A percentile compares a stretch with the other conserved stretches of the same genome.
These are phyloP conservation scores for Nautilus pompilius DNA, from an alignment of 1,140 invertebrate species.

Conservation along the genomic window DNA sequence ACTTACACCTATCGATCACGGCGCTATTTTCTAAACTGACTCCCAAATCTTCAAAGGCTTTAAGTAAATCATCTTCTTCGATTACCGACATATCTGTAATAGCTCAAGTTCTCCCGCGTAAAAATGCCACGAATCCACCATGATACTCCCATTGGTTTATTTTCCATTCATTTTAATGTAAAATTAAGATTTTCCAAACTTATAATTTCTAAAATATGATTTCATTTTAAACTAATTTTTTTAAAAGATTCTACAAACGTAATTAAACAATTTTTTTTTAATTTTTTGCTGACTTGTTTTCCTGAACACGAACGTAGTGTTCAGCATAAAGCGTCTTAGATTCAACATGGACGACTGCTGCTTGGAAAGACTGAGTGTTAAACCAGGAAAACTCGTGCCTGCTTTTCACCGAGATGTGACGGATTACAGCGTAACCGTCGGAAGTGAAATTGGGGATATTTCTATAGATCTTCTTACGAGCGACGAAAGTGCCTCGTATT, in stretches of 20 bases:
- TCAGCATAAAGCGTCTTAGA: constrained; percentile 33
- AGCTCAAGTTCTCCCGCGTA: too few species aligned
- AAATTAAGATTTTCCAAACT: too few species aligned
- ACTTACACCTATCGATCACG: too few species aligned
- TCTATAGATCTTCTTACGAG: constrained; percentile 43
- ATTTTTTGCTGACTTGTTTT: neutral
- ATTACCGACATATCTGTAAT: too few species aligned
- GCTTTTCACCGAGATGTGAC: constrained; percentile 37
- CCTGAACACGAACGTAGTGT: neutral
- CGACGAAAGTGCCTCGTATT: constrained; percentile 49
- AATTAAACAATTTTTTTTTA: neutral
- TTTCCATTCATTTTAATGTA: too few species aligned
- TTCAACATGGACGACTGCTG: constrained; percentile 60
- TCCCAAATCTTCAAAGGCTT: too few species aligned
- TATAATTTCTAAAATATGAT: neutral
- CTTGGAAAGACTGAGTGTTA: constrained; percentile 47
- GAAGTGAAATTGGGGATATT: constrained; percentile 42
- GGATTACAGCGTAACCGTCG: constrained; percentile 45
- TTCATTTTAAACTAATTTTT: neutral
- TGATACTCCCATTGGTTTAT: too few species aligned
- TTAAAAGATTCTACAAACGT: neutral
- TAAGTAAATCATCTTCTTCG: too few species aligned
- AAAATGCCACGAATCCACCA: too few species aligned
- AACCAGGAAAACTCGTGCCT: constrained; percentile 48
- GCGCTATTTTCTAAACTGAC: too few species aligned